phyloP scores from a whole-genome alignment of 2,888 invertebrate genomes.

The Lapara coniferarum region DNA sequence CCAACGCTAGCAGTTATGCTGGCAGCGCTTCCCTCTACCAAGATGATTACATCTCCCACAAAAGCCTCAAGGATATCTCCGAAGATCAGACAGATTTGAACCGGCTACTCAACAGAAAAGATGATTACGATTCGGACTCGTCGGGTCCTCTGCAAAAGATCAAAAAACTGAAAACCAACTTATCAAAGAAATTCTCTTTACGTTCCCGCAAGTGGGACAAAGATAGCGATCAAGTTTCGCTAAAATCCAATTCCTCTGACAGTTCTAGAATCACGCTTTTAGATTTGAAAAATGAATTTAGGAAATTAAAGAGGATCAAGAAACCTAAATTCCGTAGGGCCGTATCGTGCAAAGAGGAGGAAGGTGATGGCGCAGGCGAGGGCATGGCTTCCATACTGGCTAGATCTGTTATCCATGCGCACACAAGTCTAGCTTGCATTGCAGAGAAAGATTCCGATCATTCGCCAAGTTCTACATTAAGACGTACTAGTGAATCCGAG shows the following conservation, averaged over 20 bases:
- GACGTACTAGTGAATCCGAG: conserved; percentile 74
- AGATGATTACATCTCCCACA: conserved; percentile 65
- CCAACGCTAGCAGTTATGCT: conserved; percentile 62
- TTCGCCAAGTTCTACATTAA: conserved; percentile 68
- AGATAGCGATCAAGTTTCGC: conserved; percentile 78
- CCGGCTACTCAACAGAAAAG: conserved; percentile 82
- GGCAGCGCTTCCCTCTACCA: conserved; percentile 70
- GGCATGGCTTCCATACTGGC: conserved; percentile 87
- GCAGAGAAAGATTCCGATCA: conserved; percentile 81
- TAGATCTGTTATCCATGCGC: conserved; percentile 85
- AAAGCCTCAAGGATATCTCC: conserved; percentile 67
- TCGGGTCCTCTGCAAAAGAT: conserved; percentile 80
- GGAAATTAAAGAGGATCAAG: conserved; percentile 72
- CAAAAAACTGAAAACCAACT: conserved; percentile 84
- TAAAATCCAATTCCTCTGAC: conserved; percentile 80
- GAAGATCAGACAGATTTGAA: conserved; percentile 76
- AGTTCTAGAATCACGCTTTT: conserved; percentile 72
- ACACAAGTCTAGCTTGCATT: conserved; percentile 83
- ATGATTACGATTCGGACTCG: conserved; percentile 71
- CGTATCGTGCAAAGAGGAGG: conserved; percentile 66
- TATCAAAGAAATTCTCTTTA: conserved; percentile 85
- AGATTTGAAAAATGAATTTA: conserved; percentile 73
- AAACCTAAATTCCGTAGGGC: conserved; percentile 68
- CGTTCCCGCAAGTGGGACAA: conserved; percentile 82
- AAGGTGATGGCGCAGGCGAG: conserved; percentile 60